Conservation (phyloP, 64 coral and sea anemone genomes). For the Actinia tenebrosa region DNA sequence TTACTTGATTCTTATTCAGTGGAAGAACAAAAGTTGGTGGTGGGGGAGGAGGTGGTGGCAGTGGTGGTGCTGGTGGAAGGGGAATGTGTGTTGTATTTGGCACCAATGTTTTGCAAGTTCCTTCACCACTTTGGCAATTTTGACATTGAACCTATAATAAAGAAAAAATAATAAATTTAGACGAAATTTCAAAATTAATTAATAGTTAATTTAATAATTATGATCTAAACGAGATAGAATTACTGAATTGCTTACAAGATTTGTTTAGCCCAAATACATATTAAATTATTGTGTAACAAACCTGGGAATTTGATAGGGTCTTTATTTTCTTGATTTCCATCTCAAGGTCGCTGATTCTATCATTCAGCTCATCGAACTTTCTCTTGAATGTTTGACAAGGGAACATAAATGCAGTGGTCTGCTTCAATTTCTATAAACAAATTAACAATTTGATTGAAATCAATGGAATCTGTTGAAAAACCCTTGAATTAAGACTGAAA, state of each 20-base stretch:
- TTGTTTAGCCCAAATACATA: no score
- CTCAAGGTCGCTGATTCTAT: constrained; percentile 31
- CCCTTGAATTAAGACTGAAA: no score
- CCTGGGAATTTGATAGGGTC: neutral
- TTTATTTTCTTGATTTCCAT: constrained; percentile 44
- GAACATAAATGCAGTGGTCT: neutral
- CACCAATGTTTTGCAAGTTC: neutral
- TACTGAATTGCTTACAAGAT: neutral
- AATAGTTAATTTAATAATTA: no score
- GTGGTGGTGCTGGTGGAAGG: constrained; percentile 34
- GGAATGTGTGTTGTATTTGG: neutral
- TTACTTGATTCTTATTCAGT: neutral
- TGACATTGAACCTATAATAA: neutral
- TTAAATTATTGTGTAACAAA: neutral
- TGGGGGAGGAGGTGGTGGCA: neutral
- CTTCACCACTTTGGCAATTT: neutral
- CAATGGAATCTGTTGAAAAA: no score
- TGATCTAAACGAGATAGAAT: no score
- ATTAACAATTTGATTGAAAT: neutral
- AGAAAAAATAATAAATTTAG: neutral
- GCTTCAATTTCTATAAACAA: constrained; percentile 6
- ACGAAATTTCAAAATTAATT: neutral
- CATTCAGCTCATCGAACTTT: constrained; percentile 20
- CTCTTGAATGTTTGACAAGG: constrained; percentile 10
- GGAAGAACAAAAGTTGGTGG: neutral